Evolutionary conservation across 2,797 vertebrate genomes (phyloP), one percentile per base, ranked within the genome.

Genomic region (Eospalax fontanierii): DNA sequence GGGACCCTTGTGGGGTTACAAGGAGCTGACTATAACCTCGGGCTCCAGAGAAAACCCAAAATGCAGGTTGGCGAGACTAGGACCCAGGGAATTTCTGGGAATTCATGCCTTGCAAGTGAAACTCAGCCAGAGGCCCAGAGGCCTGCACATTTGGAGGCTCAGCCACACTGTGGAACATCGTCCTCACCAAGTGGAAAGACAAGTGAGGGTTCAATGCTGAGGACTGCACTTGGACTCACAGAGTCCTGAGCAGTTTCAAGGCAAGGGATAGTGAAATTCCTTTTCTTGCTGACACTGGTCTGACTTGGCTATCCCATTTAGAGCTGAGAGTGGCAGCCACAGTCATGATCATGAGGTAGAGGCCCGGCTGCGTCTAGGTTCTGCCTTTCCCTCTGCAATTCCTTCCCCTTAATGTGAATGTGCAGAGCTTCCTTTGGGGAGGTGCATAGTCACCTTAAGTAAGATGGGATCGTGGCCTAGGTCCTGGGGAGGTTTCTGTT

Each of bases 241-340:
- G 46, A 33, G 12, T 59, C 85, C 63, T 4, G 30, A 38, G 1
- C 1, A 0, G 21, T 65, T 40, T 65, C 80, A 22, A 0, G 0
- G 43, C 8, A 9, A 40, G 40, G 46, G 30, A 75, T 35, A 8
- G 14, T 7, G 21, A 78, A 61, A 38, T 9, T 12, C 57, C 38
- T 61, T 73, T 43, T 33, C 68, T 61, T 3, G 0, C 54, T 30
- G 9, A 74, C 10, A 35, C 16, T 74, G 4, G n/a, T 78, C 35
- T 88, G 81, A n/a, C 4, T 0, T 74, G 43, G 86, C 28, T 30
- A 14, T 26, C 24, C 22, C 40, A 18, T 61, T 22, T 33, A 19
- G 21, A 15, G 26, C n/a, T 15, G 33, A 28, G 35, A 14, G 28
- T 43, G 7, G 28, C 63, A 22, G 1, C 22, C 0, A 4, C 59